Evolutionary conservation across 1,140 invertebrate species (phyloP).

Genomic region (Leptopilina clavipes): DNA sequence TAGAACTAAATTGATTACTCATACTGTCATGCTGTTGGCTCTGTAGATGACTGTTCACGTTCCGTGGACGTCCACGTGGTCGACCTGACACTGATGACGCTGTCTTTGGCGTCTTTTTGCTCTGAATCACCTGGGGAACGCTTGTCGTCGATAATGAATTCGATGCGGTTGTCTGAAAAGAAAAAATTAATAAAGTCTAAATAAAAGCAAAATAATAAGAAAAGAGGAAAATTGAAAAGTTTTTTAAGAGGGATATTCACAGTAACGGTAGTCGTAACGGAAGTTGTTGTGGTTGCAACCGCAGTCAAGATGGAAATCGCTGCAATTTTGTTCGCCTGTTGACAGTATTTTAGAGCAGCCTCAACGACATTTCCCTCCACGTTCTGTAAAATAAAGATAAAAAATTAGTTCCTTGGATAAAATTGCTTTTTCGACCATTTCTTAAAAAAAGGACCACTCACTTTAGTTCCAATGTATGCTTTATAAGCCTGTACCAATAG

Average conservation of each 20-base stretch:
- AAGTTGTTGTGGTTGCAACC: constrained; percentile 35
- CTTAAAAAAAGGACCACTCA: constrained; percentile 50
- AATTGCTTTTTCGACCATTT: constrained; percentile 13
- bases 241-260: constrained; percentile 54
- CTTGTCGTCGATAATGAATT: constrained; percentile 49
- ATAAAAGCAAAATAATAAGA: background rate
- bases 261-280: constrained; percentile 46
- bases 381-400: constrained; percentile 51
- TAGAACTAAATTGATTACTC: constrained; percentile 64
- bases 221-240: background rate
- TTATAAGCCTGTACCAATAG: constrained; percentile 80
- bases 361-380: constrained; percentile 65
- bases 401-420: constrained; percentile 38
- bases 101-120: constrained; percentile 50
- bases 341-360: constrained; percentile 64
- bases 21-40: constrained; percentile 57
- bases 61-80: constrained; percentile 69
- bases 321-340: constrained; percentile 65
- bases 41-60: constrained; percentile 66
- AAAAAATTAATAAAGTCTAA: constrained; percentile 3
- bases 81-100: constrained; percentile 56
- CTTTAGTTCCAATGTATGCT: constrained; percentile 71
- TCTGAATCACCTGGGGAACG: constrained; percentile 50
- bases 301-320: constrained; percentile 35
- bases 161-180: constrained; percentile 47